A percentile compares a stretch with the other conserved stretches of the same genome.
Conservation (phyloP, 1,140 invertebrate genomes). For the Globodera ellingtonae region DNA sequence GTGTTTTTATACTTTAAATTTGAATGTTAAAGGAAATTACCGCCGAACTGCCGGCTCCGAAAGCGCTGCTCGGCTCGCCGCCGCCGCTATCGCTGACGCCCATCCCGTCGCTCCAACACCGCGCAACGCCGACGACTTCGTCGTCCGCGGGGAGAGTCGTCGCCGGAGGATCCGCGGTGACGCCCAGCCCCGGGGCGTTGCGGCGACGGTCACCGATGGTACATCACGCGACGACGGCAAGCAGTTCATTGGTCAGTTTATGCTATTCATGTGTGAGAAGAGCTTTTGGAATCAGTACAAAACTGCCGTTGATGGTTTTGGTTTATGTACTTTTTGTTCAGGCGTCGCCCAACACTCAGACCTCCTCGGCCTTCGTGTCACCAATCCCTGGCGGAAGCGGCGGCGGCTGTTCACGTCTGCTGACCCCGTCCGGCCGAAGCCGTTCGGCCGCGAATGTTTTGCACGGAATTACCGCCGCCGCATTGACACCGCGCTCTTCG, state of each 20-base stretch:
- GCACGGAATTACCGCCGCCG: constrained; percentile 8
- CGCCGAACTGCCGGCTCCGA: constrained; percentile 2
- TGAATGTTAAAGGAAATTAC: background rate
- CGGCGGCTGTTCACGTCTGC: constrained; percentile 15
- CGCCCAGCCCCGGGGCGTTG: constrained; percentile 29
- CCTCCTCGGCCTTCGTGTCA: constrained; percentile 17
- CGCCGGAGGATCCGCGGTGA: constrained; percentile 19
- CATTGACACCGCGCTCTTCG: constrained; percentile 32
- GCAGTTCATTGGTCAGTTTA: constrained; percentile 3
- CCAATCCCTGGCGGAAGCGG: background rate
- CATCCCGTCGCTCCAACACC: background rate
- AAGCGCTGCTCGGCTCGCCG: constrained; percentile 30
- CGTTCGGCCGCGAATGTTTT: constrained; percentile 40
- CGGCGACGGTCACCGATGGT: constrained; percentile 12
- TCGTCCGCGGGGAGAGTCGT: constrained; percentile 17
- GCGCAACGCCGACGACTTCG: constrained; percentile 16
- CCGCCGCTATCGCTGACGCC: constrained; percentile 18
- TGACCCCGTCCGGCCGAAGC: constrained; percentile 42
- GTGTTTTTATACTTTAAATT: too few relatives aligned
- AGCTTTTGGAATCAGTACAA: too few relatives aligned
- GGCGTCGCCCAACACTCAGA: constrained; percentile 23
- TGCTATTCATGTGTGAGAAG: background rate
- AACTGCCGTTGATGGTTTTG: background rate
- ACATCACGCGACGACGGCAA: constrained; percentile 20
- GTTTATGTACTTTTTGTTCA: background rate